Base-by-base conservation (phyloP, 2,888 invertebrate species). In the Temnothorax unifasciatus region DNA sequence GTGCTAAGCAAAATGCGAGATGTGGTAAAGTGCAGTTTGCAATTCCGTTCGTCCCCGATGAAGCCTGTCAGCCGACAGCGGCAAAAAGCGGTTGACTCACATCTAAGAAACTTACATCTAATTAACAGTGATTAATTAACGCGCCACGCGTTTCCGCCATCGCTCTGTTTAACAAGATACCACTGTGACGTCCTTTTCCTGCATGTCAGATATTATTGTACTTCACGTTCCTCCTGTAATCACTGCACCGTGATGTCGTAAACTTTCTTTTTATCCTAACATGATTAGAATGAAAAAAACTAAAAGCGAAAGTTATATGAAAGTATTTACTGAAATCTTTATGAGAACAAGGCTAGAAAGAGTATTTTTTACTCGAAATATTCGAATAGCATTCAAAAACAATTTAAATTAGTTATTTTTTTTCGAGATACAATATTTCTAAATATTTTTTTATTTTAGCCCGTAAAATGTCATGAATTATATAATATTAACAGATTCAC, bases 21-120 rank as follows among this genome's bases (percentile, higher is more conserved):
- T 91, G 88, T 84, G 88, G 87, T 90, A 90, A 92, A 93, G 91
- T 92, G 92, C 92, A 92, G 92, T 92, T 93, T 91, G 91, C 91
- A 92, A 91, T 91, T 91, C 88, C 87, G 87, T 89, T 86, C 89
- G 86, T 89, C 88, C 86, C 89, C 84, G 86, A 85, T 82, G 86
- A 89, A 86, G 88, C 84, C 88, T 90, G 89, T 86, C 90, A 87
- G 68, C 84, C 83, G 79, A 74, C 71, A 71, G 85, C 9, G 59
- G 79, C 87, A 90, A 89, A 90, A 90, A 90, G 87, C 68, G 82
- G 84, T 87, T 85, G 83, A 89, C 84, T 89, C 85, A 79, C 86
- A 82, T 89, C 83, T 81, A 63, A 89, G 86, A 84, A 90, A 87
- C 88, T 90, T 86, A 87, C 88, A 86, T 86, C 85, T 87, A 88